A percentile compares a stretch with the other conserved stretches of the same genome.
These are phyloP conservation scores for Megaceryle alcyon DNA, from an alignment of 2,797 vertebrate species.

Conservation along the genomic window DNA sequence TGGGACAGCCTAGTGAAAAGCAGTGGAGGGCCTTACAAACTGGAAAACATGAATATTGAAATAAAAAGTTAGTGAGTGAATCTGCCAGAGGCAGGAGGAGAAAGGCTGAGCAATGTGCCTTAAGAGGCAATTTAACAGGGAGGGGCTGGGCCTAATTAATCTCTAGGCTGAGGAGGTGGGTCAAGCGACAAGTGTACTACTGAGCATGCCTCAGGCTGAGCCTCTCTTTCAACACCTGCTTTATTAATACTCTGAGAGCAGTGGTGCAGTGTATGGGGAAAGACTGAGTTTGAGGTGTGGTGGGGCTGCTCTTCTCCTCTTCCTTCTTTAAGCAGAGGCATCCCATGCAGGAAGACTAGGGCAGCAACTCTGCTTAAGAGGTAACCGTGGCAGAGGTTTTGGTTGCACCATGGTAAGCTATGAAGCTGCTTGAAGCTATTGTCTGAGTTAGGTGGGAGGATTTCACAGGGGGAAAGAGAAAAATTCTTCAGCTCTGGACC, in stretches of 20 bases:
- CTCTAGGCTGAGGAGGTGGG: conserved; percentile 62
- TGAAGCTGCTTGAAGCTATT: background rate
- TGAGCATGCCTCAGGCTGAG: conserved; percentile 48
- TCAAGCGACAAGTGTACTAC: conserved; percentile 30
- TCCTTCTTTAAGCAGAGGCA: background rate
- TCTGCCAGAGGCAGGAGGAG: conserved; percentile 29
- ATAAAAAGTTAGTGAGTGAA: conserved; percentile 69
- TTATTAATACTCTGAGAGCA: conserved; percentile 50
- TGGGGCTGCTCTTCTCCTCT: background rate
- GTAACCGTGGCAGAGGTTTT: background rate
- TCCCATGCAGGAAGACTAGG: background rate
- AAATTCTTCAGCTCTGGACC: background rate
- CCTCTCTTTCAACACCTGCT: conserved; percentile 46
- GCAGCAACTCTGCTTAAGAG: background rate
- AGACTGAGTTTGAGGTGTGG: conserved; percentile 19
- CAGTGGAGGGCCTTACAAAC: conserved; percentile 9
- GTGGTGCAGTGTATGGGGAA: conserved; percentile 1
- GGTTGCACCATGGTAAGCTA: background rate
- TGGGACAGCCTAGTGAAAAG: background rate
- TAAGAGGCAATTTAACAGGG: conserved; percentile 62
- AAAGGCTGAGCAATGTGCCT: conserved; percentile 51
- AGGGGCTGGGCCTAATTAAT: conserved; percentile 54
- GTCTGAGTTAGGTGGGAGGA: background rate
- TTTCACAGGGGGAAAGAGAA: background rate
- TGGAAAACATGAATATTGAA: conserved; percentile 47